These are phyloP conservation scores for Limnodromus scolopaceus DNA, from an alignment of 2,797 vertebrate species.

Conservation along the genomic window DNA sequence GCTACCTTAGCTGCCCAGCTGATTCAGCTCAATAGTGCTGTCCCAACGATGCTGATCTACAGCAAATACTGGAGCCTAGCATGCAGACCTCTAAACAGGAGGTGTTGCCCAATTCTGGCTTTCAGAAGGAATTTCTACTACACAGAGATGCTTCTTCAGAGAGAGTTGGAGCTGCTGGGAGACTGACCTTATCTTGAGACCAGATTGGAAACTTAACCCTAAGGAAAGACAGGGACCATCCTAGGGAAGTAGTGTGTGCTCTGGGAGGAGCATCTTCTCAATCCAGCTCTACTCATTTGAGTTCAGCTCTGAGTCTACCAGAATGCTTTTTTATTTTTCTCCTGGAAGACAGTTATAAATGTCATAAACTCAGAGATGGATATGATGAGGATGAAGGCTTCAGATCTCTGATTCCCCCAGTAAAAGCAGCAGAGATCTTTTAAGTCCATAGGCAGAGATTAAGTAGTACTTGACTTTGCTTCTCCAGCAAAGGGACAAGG, in stretches of 20 bases:
- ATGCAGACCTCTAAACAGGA: neutral
- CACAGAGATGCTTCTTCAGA: neutral
- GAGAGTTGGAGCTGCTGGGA: neutral
- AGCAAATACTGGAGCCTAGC: neutral
- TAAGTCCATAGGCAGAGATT: neutral
- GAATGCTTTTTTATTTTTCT: neutral
- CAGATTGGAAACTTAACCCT: neutral
- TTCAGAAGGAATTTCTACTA: neutral
- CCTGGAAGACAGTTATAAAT: neutral
- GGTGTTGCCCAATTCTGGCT: neutral
- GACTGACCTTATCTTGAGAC: neutral
- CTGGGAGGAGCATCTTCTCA: neutral
- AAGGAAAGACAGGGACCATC: neutral
- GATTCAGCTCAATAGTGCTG: neutral
- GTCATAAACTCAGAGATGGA: neutral
- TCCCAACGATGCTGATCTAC: neutral
- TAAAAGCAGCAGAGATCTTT: neutral
- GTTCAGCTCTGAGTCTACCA: neutral
- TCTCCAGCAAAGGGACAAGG: neutral
- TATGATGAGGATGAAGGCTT: neutral
- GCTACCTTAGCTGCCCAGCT: neutral
- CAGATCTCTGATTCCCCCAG: neutral
- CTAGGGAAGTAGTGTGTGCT: neutral
- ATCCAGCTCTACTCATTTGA: neutral
- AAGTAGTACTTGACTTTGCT: neutral